A percentile compares a stretch with the other conserved stretches of the same genome.
phyloP scores from a whole-genome alignment of 2,113 vertebrate species.

The Erinaceus europaeus region DNA sequence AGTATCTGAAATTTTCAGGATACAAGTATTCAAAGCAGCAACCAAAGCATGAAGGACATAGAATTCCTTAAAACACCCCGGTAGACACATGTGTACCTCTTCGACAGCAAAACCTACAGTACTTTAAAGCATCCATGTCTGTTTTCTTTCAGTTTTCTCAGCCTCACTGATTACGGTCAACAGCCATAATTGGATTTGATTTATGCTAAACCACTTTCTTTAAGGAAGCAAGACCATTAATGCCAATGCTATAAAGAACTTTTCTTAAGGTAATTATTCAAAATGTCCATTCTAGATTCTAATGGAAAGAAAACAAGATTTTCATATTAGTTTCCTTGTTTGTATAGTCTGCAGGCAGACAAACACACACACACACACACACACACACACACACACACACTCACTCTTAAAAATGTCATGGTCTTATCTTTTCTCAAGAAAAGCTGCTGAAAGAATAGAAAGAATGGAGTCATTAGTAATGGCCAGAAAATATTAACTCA shows the following conservation, averaged over 20 bases:
- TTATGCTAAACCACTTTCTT: not conserved
- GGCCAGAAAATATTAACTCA: not conserved
- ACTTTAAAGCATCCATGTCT: not conserved
- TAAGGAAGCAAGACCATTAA: not conserved
- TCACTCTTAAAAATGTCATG: too few species aligned
- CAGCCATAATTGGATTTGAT: not conserved
- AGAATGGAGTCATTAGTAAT: not conserved
- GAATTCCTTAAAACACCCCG: not conserved
- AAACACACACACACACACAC: too few species aligned
- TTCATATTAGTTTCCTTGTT: not conserved
- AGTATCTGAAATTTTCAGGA: not conserved
- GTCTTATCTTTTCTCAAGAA: not conserved
- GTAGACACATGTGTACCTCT: not conserved
- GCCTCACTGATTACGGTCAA: not conserved
- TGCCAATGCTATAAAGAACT: not conserved
- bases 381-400: accelerated
- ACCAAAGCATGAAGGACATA: not conserved
- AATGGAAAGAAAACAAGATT: not conserved
- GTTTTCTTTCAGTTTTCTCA: not conserved
- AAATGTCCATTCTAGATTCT: not conserved
- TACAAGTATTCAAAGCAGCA: not conserved
- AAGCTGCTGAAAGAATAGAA: not conserved
- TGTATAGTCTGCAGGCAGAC: not conserved
- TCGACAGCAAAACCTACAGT: not conserved
- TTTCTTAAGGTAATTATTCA: not conserved